Evolutionary conservation across 2,113 vertebrate species (phyloP).

Genomic region (Oryzias javanicus): DNA sequence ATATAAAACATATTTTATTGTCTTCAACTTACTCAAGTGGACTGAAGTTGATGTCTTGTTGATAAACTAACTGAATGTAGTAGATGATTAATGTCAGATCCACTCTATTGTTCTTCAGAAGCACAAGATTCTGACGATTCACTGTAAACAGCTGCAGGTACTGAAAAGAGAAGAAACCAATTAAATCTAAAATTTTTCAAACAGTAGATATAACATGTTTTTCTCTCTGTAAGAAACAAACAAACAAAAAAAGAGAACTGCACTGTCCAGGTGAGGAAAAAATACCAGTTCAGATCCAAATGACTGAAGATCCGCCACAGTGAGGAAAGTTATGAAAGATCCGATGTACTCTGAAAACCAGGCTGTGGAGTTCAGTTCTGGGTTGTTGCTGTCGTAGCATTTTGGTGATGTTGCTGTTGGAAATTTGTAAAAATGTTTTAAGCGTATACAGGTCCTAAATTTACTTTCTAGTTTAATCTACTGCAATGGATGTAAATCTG

Average conservation of each 20-base stretch:
- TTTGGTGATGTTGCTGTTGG: conserved; percentile 53
- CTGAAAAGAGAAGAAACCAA: conserved; percentile 34
- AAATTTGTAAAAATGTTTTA: conserved; percentile 2
- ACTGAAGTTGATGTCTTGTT: conserved; percentile 62
- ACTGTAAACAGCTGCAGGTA: conserved; percentile 62
- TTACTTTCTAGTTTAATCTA: too few relatives aligned
- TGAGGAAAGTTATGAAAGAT: conserved; percentile 64
- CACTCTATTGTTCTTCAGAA: conserved; percentile 41
- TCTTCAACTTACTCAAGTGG: conserved; percentile 64
- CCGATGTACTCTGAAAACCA: conserved; percentile 77
- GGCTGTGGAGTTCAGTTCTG: conserved; percentile 73
- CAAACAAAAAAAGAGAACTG: too few relatives aligned
- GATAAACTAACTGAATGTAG: conserved; percentile 66
- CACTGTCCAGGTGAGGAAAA: neutral
- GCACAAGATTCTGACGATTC: conserved; percentile 65
- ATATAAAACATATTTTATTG: neutral
- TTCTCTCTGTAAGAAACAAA: too few relatives aligned
- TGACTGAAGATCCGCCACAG: conserved; percentile 45
- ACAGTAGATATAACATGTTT: too few relatives aligned
- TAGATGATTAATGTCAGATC: conserved; percentile 52
- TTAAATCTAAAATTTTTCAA: too few relatives aligned
- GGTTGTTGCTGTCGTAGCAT: conserved; percentile 61
- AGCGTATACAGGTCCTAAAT: too few relatives aligned
- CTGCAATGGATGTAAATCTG: too few relatives aligned
- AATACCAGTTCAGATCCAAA: conserved; percentile 65